These are phyloP conservation scores for Phortica variegata DNA, from an alignment of 1,140 invertebrate species.

Conservation along the genomic window DNA sequence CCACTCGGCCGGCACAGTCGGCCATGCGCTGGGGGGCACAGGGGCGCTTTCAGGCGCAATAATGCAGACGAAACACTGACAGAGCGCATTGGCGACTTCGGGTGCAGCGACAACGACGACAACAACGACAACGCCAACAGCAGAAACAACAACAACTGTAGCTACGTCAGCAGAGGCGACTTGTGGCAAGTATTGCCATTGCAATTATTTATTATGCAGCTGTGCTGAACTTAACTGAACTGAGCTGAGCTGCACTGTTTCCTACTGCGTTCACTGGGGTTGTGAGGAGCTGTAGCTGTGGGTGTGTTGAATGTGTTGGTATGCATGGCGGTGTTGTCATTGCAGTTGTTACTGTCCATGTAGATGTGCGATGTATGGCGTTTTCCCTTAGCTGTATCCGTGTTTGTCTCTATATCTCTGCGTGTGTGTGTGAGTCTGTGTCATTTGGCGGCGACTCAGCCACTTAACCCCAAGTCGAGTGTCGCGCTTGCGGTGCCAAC, in stretches of 20 bases:
- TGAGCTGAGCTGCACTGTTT: not conserved
- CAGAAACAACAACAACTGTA: not conserved
- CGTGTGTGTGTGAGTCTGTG: conserved; percentile 13
- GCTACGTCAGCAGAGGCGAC: no score
- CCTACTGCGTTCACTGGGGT: no score
- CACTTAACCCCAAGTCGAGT: conserved; percentile 43
- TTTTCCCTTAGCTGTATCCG: conserved; percentile 9
- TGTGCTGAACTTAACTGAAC: not conserved
- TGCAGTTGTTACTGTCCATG: conserved; percentile 29
- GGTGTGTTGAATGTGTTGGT: conserved; percentile 1
- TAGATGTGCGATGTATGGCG: conserved; percentile 9
- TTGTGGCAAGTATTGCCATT: conserved; percentile 26
- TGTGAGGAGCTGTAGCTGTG: conserved; percentile 14
- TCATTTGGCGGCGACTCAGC: conserved; percentile 17
- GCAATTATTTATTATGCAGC: conserved; percentile 49
- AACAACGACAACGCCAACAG: conserved; percentile 49
- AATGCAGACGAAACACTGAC: not conserved
- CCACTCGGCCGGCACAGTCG: not conserved
- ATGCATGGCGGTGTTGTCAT: conserved; percentile 8
- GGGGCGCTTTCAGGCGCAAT: conserved; percentile 4
- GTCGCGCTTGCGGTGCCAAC: conserved; percentile 21
- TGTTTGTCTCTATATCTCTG: conserved; percentile 15
- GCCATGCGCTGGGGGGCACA: not conserved
- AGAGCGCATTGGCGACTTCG: not conserved
- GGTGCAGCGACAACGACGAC: conserved; percentile 2